Percentiles rank a stretch among this genome's conserved stretches.
These are phyloP conservation scores for Ptychobarbus kaznakovi DNA, from an alignment of 2,797 vertebrate species.

Conservation along the genomic window DNA sequence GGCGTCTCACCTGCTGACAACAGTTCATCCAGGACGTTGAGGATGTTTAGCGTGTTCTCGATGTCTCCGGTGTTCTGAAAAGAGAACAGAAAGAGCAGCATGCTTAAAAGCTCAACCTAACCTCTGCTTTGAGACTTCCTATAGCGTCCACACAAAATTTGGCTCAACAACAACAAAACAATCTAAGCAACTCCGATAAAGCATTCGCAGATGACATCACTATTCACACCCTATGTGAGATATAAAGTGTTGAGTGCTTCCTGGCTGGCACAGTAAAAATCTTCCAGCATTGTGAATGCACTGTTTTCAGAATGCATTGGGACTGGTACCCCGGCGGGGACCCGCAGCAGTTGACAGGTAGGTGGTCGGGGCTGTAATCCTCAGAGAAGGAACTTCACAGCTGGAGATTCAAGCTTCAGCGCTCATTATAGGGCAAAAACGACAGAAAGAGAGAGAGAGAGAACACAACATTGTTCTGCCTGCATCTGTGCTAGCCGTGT, in stretches of 20 bases:
- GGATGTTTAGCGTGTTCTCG: conserved; percentile 81
- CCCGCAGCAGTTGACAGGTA: conserved; percentile 31
- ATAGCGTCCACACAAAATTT: not conserved
- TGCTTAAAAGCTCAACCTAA: not conserved
- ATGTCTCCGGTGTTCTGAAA: conserved; percentile 83
- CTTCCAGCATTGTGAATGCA: conserved; percentile 13
- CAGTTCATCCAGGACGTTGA: conserved; percentile 86
- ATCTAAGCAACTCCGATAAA: conserved; percentile 26
- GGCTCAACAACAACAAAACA: conserved; percentile 12
- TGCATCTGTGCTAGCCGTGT: conserved; percentile 27
- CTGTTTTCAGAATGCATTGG: not conserved
- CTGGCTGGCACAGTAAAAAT: conserved; percentile 27
- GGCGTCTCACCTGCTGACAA: conserved; percentile 85
- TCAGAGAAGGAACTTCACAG: conserved; percentile 47
- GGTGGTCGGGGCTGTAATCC: conserved; percentile 13
- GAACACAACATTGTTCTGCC: conserved; percentile 12
- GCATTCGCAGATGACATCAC: conserved; percentile 13
- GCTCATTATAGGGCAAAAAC: conserved; percentile 23
- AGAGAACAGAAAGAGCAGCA: conserved; percentile 37
- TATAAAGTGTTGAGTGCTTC: conserved; percentile 33
- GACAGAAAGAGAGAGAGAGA: conserved; percentile 1
- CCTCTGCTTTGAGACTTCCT: not conserved
- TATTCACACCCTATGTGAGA: not conserved
- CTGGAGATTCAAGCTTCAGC: conserved; percentile 36
- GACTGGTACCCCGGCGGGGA: not conserved